Evolutionary conservation across 1,140 invertebrate genomes (phyloP), one percentile per base, ranked within the genome.

Genomic region (Bombus picipes): DNA sequence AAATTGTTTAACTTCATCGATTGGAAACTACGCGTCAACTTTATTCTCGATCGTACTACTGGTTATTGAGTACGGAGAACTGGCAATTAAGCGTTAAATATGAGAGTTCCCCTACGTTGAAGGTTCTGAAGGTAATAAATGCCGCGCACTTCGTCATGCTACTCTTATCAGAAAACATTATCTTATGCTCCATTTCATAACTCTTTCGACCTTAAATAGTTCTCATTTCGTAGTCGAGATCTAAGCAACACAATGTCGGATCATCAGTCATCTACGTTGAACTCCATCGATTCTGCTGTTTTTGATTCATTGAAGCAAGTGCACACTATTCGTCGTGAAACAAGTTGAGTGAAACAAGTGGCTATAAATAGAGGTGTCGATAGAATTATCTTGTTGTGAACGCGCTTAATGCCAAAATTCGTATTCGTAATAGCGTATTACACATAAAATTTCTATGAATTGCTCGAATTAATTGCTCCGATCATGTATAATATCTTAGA

Each of bases 41-140:
- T 78, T 78, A 65, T 43, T 43, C 37, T 28, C 6, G 6, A 13
- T 22, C 6, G 28, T 37, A 25, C 74, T 59, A 59, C 57, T 65
- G 43, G 15, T 34, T 65, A 22, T 10, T n/a, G n/a, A 22, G 25
- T 28, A 10, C 3, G 28, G 13, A 15, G 43, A 34, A 13, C 10
- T 10, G 22, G 57, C 57, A 62, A 77, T 77, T 65, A 77, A 77
- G 57, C 59, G 34, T 62, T 77, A 77, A 39, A 65, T 77, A 77
- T 41, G 59, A 62, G 37, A 28, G 32, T 77, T 32, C 15, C 28
- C 41, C 5, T 25, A 25, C 37, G 34, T 32, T n/a, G 34, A 41
- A 77, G 13, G 34, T 6, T n/a, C 25, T n/a, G 57, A 65, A n/a
- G 18, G 37, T 41, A 65, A 77, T 15, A 77, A 77, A 77, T 65